phyloP scores from a whole-genome alignment of 2,888 invertebrate species.

The Agriopis marginaria region DNA sequence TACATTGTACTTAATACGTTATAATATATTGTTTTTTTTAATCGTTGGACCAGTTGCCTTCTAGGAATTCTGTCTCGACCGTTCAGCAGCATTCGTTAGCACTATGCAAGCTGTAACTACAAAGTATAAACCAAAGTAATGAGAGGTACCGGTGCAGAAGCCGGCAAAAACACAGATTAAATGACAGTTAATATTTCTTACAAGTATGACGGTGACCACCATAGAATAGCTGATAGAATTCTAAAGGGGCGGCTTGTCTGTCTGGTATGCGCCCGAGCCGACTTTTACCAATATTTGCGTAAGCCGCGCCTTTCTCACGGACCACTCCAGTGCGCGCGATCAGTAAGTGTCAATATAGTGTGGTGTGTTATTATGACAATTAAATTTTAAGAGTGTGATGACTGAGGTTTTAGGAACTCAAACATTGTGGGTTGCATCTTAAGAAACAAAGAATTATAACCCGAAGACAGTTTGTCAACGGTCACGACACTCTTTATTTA shows the following conservation, averaged over 20 bases:
- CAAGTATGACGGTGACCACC: slow-evolving; percentile 7
- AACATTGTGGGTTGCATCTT: slow-evolving; percentile 27
- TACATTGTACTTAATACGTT: no score
- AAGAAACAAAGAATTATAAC: slow-evolving; percentile 13
- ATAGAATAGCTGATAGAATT: slow-evolving; percentile 10
- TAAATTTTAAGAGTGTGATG: slow-evolving; percentile 42
- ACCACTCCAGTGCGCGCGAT: slow-evolving; percentile 58
- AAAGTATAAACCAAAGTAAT: slow-evolving; percentile 22
- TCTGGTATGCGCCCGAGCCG: slow-evolving; percentile 38
- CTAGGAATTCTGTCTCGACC: neutral
- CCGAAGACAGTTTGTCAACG: neutral
- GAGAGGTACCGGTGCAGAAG: slow-evolving; percentile 24
- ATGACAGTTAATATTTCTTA: slow-evolving; percentile 18
- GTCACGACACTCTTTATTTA: neutral
- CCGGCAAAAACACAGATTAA: slow-evolving; percentile 21
- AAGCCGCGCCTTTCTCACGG: slow-evolving; percentile 75
- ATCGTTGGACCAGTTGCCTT: no score
- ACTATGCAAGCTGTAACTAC: neutral
- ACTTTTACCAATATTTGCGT: slow-evolving; percentile 72
- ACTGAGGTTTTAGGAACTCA: slow-evolving; percentile 45
- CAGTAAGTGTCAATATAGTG: slow-evolving; percentile 73
- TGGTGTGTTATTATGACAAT: slow-evolving; percentile 73
- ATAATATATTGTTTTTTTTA: no score
- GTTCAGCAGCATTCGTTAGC: slow-evolving; percentile 3
- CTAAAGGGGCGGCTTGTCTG: slow-evolving; percentile 27